A percentile compares a stretch with the other conserved stretches of the same genome.
Conservation (phyloP, 2,113 vertebrate species). For the Channa maculata region DNA sequence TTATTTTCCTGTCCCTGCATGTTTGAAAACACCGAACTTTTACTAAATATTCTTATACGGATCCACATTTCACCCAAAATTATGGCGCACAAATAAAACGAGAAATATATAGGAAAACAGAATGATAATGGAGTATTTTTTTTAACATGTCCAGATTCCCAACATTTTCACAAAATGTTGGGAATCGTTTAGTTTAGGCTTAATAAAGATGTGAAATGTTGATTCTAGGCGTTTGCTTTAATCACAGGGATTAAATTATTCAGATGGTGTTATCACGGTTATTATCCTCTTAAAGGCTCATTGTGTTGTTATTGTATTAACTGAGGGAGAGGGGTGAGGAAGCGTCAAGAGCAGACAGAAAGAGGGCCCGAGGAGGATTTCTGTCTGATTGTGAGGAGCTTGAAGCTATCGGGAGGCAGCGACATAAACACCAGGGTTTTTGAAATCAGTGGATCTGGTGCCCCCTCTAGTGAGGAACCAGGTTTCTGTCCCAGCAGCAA, state of each 20-base stretch:
- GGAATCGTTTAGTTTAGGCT: background rate
- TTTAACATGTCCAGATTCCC: no score
- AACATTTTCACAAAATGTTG: no score
- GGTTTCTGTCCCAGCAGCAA: constrained; percentile 37
- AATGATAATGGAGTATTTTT: no score
- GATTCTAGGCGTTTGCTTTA: background rate
- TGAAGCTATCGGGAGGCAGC: constrained; percentile 41
- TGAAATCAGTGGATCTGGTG: constrained; percentile 67
- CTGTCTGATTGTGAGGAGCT: constrained; percentile 37
- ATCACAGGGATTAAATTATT: background rate
- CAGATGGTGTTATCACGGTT: background rate
- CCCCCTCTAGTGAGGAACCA: constrained; percentile 84
- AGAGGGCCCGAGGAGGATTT: background rate
- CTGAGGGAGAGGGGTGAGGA: constrained; percentile 1
- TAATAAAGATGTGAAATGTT: background rate
- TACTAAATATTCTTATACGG: background rate
- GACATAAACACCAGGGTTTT: constrained; percentile 38
- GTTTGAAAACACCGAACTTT: background rate
- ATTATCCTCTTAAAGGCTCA: background rate
- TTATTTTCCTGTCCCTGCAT: background rate
- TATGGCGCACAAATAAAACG: no score
- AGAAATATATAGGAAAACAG: no score
- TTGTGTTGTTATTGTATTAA: background rate
- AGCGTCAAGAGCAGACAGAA: background rate
- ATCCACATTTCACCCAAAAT: no score